phyloP scores from a whole-genome alignment of 2,888 invertebrate genomes.

The Leucozona laternaria region DNA sequence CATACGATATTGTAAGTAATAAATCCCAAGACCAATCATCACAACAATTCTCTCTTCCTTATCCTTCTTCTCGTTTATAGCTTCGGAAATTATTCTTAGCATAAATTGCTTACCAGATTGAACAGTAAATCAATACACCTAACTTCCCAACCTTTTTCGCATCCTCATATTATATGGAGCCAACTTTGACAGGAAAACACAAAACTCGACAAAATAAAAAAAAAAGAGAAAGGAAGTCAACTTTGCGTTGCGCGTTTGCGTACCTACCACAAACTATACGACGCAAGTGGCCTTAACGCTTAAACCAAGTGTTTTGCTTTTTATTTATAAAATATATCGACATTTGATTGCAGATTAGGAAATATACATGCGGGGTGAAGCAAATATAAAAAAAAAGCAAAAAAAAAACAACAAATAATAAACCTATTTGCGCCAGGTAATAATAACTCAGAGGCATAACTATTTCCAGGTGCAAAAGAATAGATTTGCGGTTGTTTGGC shows the following conservation, averaged over 20 bases:
- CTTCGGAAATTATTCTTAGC: constrained; percentile 17
- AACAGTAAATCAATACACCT: constrained; percentile 38
- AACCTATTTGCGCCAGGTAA: constrained; percentile 68
- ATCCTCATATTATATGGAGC: constrained; percentile 29
- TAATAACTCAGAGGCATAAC: constrained; percentile 70
- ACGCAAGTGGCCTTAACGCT: constrained; percentile 35
- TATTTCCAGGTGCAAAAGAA: constrained; percentile 76
- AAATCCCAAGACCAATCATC: constrained; percentile 19
- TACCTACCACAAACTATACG: constrained; percentile 22
- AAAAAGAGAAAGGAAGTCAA: constrained; percentile 65
- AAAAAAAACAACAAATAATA: constrained; percentile 54
- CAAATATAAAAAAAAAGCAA: background rate
- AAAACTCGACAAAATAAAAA: background rate
- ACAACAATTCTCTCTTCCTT: background rate
- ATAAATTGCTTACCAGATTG: constrained; percentile 28
- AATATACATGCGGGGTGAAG: constrained; percentile 32
- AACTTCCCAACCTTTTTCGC: constrained; percentile 31
- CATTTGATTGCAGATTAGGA: constrained; percentile 71
- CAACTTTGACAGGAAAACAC: constrained; percentile 8
- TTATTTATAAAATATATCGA: constrained; percentile 53
- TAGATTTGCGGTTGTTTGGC: constrained; percentile 70
- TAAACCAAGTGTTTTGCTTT: constrained; percentile 39
- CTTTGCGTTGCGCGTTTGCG: constrained; percentile 27
- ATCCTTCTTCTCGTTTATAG: background rate
- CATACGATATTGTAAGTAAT: background rate